These are phyloP conservation scores for Mesorhabditis sp. DNA, from an alignment of 2,888 invertebrate genomes.

Conservation along the genomic window DNA sequence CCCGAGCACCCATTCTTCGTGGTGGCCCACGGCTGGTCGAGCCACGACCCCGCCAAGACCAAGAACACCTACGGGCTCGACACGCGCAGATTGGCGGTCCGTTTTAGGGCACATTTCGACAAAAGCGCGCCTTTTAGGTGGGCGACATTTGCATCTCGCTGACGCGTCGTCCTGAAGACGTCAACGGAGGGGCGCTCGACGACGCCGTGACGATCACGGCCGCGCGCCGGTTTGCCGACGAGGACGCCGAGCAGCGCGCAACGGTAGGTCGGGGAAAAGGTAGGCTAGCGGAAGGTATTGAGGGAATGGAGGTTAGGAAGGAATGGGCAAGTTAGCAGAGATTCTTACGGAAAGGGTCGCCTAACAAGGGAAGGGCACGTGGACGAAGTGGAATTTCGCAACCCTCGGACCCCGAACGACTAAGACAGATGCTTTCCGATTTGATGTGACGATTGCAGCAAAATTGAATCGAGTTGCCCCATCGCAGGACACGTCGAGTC, in stretches of 20 bases:
- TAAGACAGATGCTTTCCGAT: no score
- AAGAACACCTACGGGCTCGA: not conserved
- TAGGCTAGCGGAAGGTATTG: no score
- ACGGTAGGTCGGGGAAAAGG: no score
- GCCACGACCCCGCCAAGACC: not conserved
- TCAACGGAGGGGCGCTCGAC: conserved; percentile 1
- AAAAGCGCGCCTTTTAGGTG: not conserved
- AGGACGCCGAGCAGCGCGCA: not conserved
- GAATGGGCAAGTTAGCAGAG: no score
- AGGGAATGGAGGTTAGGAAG: no score
- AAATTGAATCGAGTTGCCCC: no score
- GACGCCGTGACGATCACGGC: not conserved
- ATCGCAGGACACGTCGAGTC: no score
- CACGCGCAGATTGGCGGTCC: not conserved
- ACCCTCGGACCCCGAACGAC: no score
- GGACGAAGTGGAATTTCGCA: no score
- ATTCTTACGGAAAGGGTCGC: no score
- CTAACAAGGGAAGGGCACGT: no score
- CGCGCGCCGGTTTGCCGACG: not conserved
- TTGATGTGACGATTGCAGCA: no score
- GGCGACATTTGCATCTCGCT: not conserved
- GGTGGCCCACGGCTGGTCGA: not conserved
- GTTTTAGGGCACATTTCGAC: not conserved
- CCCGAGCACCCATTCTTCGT: conserved; percentile 4
- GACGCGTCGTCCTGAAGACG: not conserved